phyloP scores from a whole-genome alignment of 1,140 invertebrate species.

The Eumeta japonica region DNA sequence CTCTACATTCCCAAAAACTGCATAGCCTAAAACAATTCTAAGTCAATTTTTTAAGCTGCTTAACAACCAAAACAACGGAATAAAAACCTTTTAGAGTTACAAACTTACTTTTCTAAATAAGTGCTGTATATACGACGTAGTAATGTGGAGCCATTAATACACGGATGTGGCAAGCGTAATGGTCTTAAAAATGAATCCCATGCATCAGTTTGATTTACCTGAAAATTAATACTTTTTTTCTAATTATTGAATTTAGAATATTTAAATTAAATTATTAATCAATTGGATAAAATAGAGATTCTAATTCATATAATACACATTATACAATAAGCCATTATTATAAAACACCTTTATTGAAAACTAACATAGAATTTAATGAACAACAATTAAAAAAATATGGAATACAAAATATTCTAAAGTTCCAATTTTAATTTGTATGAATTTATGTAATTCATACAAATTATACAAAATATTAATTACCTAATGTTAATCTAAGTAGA shows the following conservation, averaged over 20 bases:
- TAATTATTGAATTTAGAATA: not conserved
- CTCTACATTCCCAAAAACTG: no score
- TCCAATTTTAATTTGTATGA: no score
- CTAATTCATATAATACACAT: not conserved
- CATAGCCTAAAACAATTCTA: not conserved
- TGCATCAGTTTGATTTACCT: constrained; percentile 82
- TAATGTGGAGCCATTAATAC: constrained; percentile 83
- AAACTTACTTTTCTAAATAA: constrained; percentile 63
- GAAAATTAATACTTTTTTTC: no score
- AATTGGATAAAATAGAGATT: no score
- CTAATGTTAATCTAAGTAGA: no score
- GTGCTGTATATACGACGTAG: constrained; percentile 87
- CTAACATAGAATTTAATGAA: not conserved
- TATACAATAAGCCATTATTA: not conserved
- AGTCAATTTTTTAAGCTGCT: constrained; percentile 2
- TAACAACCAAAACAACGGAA: constrained; percentile 3
- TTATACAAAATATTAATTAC: no score
- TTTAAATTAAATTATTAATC: constrained; percentile 1
- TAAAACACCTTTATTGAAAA: not conserved
- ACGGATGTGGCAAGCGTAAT: constrained; percentile 74
- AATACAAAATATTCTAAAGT: no score
- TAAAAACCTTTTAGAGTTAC: no score
- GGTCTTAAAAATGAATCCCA: constrained; percentile 81
- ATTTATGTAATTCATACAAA: no score
- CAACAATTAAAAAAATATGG: not conserved